These are phyloP conservation scores for Brachionus manjavacas DNA, from an alignment of 1,140 invertebrate species.

Conservation along the genomic window DNA sequence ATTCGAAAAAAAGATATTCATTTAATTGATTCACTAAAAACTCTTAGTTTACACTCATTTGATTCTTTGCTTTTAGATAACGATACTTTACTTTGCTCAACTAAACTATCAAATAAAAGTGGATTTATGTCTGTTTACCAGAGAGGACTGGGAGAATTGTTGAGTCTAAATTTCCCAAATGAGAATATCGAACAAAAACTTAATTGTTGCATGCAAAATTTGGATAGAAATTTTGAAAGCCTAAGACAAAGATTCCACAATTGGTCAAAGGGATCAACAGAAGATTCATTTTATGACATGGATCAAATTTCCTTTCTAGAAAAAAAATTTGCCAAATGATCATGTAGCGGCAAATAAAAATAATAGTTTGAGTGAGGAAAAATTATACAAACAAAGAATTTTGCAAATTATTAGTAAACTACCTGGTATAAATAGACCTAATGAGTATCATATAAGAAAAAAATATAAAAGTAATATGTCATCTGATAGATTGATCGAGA, in stretches of 20 bases:
- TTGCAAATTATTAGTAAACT: background rate
- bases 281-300: background rate
- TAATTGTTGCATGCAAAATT: background rate
- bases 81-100: background rate
- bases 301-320: background rate
- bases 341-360: background rate
- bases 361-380: background rate
- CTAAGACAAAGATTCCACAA: background rate
- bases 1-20: background rate
- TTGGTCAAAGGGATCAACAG: background rate
- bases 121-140: background rate
- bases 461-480: background rate
- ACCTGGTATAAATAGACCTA: background rate
- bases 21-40: background rate
- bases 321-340: background rate
- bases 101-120: background rate
- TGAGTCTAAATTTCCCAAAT: background rate
- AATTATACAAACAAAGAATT: background rate
- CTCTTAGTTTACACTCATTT: background rate
- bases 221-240: background rate
- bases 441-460: background rate
- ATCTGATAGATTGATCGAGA: background rate
- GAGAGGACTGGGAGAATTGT: background rate
- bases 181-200: background rate
- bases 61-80: background rate